Percentiles rank a stretch among this genome's conserved stretches.
phyloP scores from a whole-genome alignment of 2,113 vertebrate species.

The Panthera uncia region DNA sequence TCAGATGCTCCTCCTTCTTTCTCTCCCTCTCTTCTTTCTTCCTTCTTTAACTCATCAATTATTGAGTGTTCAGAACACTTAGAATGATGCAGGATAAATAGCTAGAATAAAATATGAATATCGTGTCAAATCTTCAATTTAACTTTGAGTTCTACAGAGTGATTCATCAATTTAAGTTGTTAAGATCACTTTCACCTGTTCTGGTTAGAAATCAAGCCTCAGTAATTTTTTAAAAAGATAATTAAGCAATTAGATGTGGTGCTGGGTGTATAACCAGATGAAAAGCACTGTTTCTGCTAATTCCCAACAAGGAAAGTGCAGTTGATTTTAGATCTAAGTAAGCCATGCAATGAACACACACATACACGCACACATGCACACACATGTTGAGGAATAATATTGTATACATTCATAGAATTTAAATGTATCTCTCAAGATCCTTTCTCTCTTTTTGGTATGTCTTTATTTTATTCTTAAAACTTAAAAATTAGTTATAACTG shows the following conservation, averaged over 20 bases:
- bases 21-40: no score
- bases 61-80: conserved; percentile 21
- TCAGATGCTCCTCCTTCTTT: neutral
- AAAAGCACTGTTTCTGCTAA: neutral
- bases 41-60: neutral
- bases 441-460: neutral
- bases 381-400: neutral
- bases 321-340: neutral
- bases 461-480: conserved; percentile 22
- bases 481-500: neutral
- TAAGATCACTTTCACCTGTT: neutral
- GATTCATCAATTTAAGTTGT: neutral
- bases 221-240: neutral
- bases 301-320: neutral
- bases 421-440: neutral
- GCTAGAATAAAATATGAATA: neutral
- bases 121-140: neutral
- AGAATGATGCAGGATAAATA: neutral
- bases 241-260: neutral
- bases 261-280: neutral
- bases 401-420: neutral
- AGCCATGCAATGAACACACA: neutral
- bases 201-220: neutral
- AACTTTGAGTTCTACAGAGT: neutral
- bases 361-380: neutral